phyloP scores from a whole-genome alignment of 2,888 invertebrate genomes.

The Drosophila mercatorum region DNA sequence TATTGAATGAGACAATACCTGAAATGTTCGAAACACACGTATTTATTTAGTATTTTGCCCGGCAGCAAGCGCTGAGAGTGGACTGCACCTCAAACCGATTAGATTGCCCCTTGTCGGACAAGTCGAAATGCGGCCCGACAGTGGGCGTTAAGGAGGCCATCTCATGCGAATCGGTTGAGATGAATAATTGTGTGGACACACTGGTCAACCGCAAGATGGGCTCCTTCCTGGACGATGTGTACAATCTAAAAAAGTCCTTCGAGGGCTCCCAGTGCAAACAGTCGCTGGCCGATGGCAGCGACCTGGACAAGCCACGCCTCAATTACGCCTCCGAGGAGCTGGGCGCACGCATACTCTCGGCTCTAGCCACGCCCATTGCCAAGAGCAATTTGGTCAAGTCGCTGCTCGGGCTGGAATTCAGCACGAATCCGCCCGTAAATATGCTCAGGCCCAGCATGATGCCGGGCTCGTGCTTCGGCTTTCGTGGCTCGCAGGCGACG shows the following conservation, averaged over 20 bases:
- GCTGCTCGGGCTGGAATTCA: constrained; percentile 68
- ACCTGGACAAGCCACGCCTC: constrained; percentile 33
- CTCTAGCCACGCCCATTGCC: constrained; percentile 62
- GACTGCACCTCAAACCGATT: neutral
- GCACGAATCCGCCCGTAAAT: constrained; percentile 72
- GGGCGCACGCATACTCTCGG: constrained; percentile 67
- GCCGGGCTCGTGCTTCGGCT: constrained; percentile 77
- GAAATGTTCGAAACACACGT: neutral
- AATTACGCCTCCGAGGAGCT: constrained; percentile 77
- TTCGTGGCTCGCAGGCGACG: constrained; percentile 54
- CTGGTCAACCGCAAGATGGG: constrained; percentile 66
- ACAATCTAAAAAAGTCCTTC: constrained; percentile 66
- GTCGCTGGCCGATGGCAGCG: too few species aligned
- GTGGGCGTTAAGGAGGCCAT: too few species aligned
- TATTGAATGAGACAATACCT: neutral
- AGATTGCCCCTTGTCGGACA: too few species aligned
- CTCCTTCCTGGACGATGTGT: constrained; percentile 70
- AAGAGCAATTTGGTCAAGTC: constrained; percentile 47
- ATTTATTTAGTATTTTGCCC: too few species aligned
- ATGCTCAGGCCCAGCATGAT: constrained; percentile 61
- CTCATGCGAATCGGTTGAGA: constrained; percentile 27
- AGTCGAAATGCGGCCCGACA: too few species aligned
- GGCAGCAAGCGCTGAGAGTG: neutral
- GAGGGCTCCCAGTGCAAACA: constrained; percentile 31
- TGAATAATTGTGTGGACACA: constrained; percentile 55